These are phyloP conservation scores for Drosophila anomalata DNA, from an alignment of 2,888 invertebrate species.

Conservation along the genomic window DNA sequence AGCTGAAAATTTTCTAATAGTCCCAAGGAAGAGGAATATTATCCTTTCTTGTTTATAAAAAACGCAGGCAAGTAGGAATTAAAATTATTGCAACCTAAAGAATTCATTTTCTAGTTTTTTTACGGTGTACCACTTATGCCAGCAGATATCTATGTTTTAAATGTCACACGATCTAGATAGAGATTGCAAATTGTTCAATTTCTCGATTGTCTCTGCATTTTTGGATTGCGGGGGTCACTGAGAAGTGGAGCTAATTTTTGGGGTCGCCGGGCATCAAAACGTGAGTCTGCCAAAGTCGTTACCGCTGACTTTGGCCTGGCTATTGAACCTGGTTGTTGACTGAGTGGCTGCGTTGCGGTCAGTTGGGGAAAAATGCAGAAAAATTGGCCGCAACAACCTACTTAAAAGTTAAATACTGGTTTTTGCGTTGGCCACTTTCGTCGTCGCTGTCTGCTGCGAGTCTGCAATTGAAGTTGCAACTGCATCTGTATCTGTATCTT, in stretches of 20 bases:
- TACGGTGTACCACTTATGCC: constrained; percentile 32
- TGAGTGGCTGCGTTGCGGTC: constrained; percentile 50
- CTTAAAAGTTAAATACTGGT: constrained; percentile 70
- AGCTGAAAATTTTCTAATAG: neutral
- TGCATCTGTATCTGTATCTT: constrained; percentile 22
- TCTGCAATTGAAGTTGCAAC: constrained; percentile 36
- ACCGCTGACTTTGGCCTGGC: constrained; percentile 58
- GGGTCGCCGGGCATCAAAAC: constrained; percentile 54
- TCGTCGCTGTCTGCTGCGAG: constrained; percentile 41
- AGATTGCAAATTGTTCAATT: constrained; percentile 43
- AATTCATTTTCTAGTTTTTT: constrained; percentile 1
- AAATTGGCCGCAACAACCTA: constrained; percentile 59
- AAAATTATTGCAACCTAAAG: neutral
- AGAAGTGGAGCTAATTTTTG: constrained; percentile 66
- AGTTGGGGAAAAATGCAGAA: constrained; percentile 48
- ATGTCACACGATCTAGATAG: constrained; percentile 66
- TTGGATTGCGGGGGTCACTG: constrained; percentile 52
- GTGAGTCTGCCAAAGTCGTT: constrained; percentile 53
- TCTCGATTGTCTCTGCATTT: constrained; percentile 24
- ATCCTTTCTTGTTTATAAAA: neutral
- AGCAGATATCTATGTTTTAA: constrained; percentile 48
- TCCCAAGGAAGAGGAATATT: neutral
- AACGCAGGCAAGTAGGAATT: neutral
- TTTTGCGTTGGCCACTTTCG: constrained; percentile 57
- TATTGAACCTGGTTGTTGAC: constrained; percentile 64